Evolutionary conservation across 2,797 vertebrate species (phyloP).

Genomic region (Mallotus villosus): DNA sequence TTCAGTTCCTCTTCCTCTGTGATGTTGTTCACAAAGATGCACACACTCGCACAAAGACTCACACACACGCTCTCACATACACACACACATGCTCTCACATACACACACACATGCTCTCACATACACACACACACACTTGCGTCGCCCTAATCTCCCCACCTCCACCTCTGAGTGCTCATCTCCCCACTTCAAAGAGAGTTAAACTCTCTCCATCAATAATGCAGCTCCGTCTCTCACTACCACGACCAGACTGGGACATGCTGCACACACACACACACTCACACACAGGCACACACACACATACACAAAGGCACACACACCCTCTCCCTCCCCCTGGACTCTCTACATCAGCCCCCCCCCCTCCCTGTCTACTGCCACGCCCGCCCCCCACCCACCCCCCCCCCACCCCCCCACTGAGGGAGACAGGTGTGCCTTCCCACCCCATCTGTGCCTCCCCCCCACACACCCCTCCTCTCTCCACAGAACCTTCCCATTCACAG

Average conservation of each 20-base stretch:
- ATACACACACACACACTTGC: too few species aligned
- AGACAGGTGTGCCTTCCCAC: slow-evolving; percentile 3
- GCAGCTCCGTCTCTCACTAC: slow-evolving; percentile 27
- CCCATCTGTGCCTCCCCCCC: background rate
- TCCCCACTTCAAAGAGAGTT: slow-evolving; percentile 42
- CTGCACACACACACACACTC: too few species aligned
- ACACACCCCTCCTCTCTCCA: background rate
- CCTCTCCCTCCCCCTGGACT: slow-evolving; percentile 4
- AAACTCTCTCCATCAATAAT: slow-evolving; percentile 55
- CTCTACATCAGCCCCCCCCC: background rate
- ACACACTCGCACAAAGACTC: too few species aligned
- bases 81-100: too few species aligned
- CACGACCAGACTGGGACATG: slow-evolving; percentile 28
- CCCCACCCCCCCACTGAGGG: background rate
- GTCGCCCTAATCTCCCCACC: background rate
- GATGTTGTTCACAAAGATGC: too few species aligned
- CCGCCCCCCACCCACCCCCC: too few species aligned
- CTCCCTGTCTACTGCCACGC: background rate
- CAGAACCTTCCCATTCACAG: background rate
- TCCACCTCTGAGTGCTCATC: slow-evolving; percentile 2
- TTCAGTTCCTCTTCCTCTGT: too few species aligned
- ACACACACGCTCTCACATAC: too few species aligned
- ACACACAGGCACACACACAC: too few species aligned
- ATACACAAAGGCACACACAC: background rate
- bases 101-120: too few species aligned